Base-by-base conservation (phyloP, 1,140 invertebrate genomes). In the Apolygus lucorum region DNA sequence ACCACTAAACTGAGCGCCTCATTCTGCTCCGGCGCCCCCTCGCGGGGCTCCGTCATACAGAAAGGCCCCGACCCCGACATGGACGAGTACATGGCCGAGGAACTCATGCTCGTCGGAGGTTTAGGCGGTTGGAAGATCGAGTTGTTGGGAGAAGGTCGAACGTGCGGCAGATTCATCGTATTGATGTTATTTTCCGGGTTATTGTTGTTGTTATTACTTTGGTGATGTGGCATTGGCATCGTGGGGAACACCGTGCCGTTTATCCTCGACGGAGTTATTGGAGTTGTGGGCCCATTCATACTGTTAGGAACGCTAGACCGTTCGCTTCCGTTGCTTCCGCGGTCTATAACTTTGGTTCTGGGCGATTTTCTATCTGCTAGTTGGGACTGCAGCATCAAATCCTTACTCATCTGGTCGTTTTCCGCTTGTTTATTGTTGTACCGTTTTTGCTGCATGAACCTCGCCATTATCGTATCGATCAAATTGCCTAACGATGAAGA, bases 1-100 rank as follows among this genome's bases (percentile, higher is more conserved):
- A 97, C 93, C 26, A 97, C 93, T 72, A 97, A 84, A 75, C 93
- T 93, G 13, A 97, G 85, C 0, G 95, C 91, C 79, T 97, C 95
- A 76, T 94, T 95, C 79, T 97, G 94, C 79, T 96, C 93, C 1
- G 89, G 87, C 71, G 87, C 82, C 71, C 77, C 85, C 74, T 88
- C 87, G 67, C 88, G 82, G 42, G 87, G 84, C 77, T 83, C 80
- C 14, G 80, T 75, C 76, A 85, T 82, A 78, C 86, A 88, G 74
- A 88, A 90, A 62, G 87, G 86, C 75, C 89, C 87, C 28, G 86
- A 84, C 21, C 79, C 79, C 28, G 76, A 78, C 79, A 83, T 81
- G 75, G 78, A 79, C 63, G 81, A 81, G 80, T 87, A 88, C 26
- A 86, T 78, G 74, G 83, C 78, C 75, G 85, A 80, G 74, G 86